Base-by-base conservation (phyloP, 2,113 vertebrate species). In the Acrocephalus kingi region DNA sequence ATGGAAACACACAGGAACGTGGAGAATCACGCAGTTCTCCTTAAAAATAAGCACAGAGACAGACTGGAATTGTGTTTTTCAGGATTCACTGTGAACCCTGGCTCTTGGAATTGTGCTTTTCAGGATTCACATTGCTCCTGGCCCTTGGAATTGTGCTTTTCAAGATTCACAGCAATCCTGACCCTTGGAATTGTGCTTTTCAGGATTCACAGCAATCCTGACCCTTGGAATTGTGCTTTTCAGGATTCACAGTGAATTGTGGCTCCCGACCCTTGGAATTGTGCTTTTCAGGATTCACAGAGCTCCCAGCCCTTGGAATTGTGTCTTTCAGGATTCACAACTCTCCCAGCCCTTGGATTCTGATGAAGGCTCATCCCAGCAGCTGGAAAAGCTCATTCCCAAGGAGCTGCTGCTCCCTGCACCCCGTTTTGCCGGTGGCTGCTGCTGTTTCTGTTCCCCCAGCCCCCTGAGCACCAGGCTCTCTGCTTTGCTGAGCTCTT, bases 401-500 rank as follows among this genome's bases (percentile, higher is more conserved):
- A 11, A 63, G 85, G 25, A 74, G 31, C n/a, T 21, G 19, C 14
- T 52, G 41, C 37, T n/a, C 39, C 79, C 83, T 61, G 75, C 33
- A 14, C 30, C 33, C 56, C 6, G 2, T 45, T 31, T 15, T 46
- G 25, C 64, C 27, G 2, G 22, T 9, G 61, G 46, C 77, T 69
- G 81, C 22, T 58, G 91, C 3, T 15, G 79, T 6, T 62, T 16
- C 58, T 51, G 6, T 11, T 5, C 82, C 10, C 86, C 48, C 71
- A 52, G 88, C 83, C 48, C 75, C 46, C 33, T 4, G 64, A 77
- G 15, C 15, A 28, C 45, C 25, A 62, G 88, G 80, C 85, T 13
- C 76, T 90, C 83, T 88, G 52, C 90, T 88, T 30, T 84, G 85
- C 93, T 43, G 87, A 92, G 75, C 28, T 93, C 88, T 77, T 89